Conservation (phyloP, 1,140 invertebrate genomes). For the Saccostrea glomerata region DNA sequence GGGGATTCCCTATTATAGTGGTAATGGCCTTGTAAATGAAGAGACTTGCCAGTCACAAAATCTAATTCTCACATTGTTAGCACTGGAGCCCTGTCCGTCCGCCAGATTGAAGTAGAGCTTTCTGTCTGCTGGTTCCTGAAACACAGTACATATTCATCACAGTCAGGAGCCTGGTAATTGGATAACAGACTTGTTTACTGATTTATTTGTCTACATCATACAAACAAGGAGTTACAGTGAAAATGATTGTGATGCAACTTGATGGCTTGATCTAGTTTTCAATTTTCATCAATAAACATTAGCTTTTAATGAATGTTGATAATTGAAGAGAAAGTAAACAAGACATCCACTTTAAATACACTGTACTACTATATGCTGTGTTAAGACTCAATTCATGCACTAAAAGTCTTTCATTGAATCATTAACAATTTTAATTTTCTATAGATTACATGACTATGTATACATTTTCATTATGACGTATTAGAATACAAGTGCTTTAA, state of each 20-base stretch:
- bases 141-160: constrained; percentile 33
- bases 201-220: constrained; percentile 6
- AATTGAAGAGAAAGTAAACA: no score
- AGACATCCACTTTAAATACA: no score
- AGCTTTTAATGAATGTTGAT: no score
- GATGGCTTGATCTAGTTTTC: no score
- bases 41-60: constrained; percentile 37
- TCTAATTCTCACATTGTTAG: constrained; percentile 49
- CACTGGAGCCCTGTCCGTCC: constrained; percentile 51
- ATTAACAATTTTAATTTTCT: no score
- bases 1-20: not conserved
- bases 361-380: no score
- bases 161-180: not conserved
- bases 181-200: not conserved
- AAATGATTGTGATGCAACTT: not conserved
- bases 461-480: no score
- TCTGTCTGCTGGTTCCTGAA: constrained; percentile 62
- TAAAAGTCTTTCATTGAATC: no score
- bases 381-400: no score
- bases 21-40: constrained; percentile 6
- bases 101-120: constrained; percentile 63
- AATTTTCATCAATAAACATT: no score
- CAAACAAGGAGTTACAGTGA: not conserved
- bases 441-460: no score
- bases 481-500: no score